phyloP scores from a whole-genome alignment of 2,888 invertebrate species.

The Cheiracanthium punctorium region DNA sequence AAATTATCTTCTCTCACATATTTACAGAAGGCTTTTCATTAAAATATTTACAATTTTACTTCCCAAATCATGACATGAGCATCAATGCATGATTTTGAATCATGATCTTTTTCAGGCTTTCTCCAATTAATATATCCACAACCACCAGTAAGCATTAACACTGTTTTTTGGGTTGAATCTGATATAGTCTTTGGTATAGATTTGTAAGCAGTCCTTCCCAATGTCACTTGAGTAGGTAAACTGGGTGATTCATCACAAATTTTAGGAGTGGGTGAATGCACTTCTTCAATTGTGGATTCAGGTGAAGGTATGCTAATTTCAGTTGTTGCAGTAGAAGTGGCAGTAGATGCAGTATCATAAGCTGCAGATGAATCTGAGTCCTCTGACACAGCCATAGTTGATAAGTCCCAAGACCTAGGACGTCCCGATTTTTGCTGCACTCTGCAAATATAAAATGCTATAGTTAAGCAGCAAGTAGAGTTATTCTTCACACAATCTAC shows the following conservation, averaged over 20 bases:
- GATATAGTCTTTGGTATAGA: constrained; percentile 51
- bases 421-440: constrained; percentile 69
- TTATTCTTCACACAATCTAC: no score
- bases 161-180: constrained; percentile 78
- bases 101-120: constrained; percentile 81
- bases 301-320: constrained; percentile 49
- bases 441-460: constrained; percentile 19
- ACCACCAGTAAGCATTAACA: constrained; percentile 90
- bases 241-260: constrained; percentile 75
- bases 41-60: constrained; percentile 79
- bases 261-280: constrained; percentile 49
- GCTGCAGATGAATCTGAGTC: constrained; percentile 72
- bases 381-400: constrained; percentile 73
- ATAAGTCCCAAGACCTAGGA: constrained; percentile 72
- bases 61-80: constrained; percentile 95
- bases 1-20: constrained; percentile 4
- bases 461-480: no score
- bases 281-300: constrained; percentile 48
- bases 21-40: constrained; percentile 13
- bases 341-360: constrained; percentile 82
- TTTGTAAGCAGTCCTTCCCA: constrained; percentile 59
- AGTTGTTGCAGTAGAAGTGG: constrained; percentile 77
- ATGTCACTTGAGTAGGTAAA: constrained; percentile 61
- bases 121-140: constrained; percentile 91
- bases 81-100: constrained; percentile 79